phyloP scores from a whole-genome alignment of 2,888 invertebrate species.

The Sericinus montela region DNA sequence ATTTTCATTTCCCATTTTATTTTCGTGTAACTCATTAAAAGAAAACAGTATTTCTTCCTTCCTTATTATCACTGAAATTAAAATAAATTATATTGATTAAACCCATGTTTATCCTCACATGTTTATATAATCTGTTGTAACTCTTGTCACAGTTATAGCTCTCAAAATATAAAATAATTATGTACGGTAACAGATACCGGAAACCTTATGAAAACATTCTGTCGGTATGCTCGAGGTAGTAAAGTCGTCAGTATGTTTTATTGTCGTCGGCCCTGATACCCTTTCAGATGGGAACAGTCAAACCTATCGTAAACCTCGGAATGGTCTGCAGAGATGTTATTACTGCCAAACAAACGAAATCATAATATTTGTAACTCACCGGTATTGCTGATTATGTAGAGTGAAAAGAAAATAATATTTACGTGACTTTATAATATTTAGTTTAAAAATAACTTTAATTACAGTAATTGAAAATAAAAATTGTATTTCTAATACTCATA shows the following conservation, averaged over 20 bases:
- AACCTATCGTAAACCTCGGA: conserved; percentile 60
- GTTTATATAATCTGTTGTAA: conserved; percentile 18
- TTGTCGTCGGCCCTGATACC: conserved; percentile 54
- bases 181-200: conserved; percentile 47
- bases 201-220: conserved; percentile 65
- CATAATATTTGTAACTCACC: neutral
- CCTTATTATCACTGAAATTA: too few species aligned
- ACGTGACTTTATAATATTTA: too few species aligned
- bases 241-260: conserved; percentile 58
- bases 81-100: too few species aligned
- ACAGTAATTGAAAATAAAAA: conserved; percentile 25
- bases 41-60: too few species aligned
- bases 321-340: conserved; percentile 49
- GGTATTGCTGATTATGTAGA: too few species aligned
- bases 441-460: conserved; percentile 15
- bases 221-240: conserved; percentile 37
- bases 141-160: conserved; percentile 8
- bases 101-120: too few species aligned
- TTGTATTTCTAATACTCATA: conserved; percentile 25
- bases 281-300: conserved; percentile 59
- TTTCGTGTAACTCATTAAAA: too few species aligned
- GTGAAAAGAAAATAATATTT: too few species aligned
- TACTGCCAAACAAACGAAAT: conserved; percentile 38
- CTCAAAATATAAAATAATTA: conserved; percentile 31
- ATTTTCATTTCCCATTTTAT: too few species aligned